phyloP scores from a whole-genome alignment of 2,113 vertebrate species.

The Variabilichromis moorii region DNA sequence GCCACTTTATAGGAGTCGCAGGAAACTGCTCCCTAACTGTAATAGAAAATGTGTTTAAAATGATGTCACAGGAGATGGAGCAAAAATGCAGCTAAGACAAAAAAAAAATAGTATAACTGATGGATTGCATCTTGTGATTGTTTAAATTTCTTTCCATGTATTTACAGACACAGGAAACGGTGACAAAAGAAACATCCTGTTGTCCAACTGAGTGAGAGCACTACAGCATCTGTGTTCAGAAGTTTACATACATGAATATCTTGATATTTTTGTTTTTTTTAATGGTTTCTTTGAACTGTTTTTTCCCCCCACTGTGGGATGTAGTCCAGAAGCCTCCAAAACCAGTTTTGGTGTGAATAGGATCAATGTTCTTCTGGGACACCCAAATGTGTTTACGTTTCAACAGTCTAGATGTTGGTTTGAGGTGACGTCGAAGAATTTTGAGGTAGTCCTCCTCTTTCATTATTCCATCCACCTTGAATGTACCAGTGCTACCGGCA shows the following conservation, averaged over 20 bases:
- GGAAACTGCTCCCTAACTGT: neutral
- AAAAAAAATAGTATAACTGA: neutral
- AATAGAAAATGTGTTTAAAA: neutral
- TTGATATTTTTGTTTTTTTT: rapidly evolving
- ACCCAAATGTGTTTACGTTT: neutral
- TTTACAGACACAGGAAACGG: slow-evolving; percentile 8
- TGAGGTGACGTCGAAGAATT: neutral
- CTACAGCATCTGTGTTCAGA: neutral
- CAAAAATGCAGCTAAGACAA: neutral
- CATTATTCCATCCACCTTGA: neutral
- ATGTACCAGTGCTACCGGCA: neutral
- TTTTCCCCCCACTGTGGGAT: neutral
- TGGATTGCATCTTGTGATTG: neutral
- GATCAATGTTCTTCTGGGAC: neutral
- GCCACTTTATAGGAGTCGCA: neutral
- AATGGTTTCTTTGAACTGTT: neutral
- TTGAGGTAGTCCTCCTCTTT: neutral
- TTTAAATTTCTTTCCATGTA: neutral
- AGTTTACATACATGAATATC: neutral
- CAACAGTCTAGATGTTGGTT: neutral
- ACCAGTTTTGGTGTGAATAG: neutral
- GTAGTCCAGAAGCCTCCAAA: neutral
- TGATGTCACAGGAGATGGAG: neutral
- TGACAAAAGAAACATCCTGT: slow-evolving; percentile 43
- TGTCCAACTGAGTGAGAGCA: slow-evolving; percentile 15